phyloP scores from a whole-genome alignment of 2,113 vertebrate genomes.

The Haemorhous mexicanus region DNA sequence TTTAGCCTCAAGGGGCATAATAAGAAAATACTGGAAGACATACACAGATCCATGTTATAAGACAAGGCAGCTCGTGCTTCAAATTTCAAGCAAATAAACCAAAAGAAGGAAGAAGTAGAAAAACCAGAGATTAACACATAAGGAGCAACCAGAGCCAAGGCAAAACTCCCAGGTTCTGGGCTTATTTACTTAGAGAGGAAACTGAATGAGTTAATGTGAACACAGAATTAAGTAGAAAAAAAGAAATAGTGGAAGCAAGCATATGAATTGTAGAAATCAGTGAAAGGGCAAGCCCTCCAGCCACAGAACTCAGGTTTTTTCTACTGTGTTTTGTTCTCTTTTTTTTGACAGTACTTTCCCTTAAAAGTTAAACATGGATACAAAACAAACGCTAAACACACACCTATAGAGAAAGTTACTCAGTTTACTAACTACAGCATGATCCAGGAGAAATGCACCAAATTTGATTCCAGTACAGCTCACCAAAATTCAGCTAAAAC shows the following conservation, averaged over 20 bases:
- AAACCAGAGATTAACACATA: neutral
- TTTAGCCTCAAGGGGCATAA: constrained; percentile 27
- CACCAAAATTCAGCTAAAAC: neutral
- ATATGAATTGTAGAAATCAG: neutral
- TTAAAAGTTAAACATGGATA: neutral
- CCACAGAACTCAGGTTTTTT: neutral
- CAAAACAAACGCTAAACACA: neutral
- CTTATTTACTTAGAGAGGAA: neutral
- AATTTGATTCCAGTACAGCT: neutral
- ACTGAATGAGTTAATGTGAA: neutral
- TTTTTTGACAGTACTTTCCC: neutral
- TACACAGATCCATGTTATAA: neutral
- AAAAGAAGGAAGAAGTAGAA: neutral
- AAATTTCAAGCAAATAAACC: neutral
- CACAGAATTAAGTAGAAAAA: neutral
- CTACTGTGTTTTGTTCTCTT: neutral
- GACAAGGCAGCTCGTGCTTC: neutral
- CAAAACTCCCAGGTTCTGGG: neutral
- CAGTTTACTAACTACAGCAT: neutral
- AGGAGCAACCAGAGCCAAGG: neutral
- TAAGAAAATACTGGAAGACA: neutral
- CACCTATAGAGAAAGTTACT: neutral
- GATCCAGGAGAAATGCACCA: neutral
- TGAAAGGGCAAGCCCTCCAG: neutral
- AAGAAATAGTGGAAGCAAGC: neutral